Evolutionary conservation across 2,797 vertebrate genomes (phyloP).

Genomic region (Sebastes alutus): DNA sequence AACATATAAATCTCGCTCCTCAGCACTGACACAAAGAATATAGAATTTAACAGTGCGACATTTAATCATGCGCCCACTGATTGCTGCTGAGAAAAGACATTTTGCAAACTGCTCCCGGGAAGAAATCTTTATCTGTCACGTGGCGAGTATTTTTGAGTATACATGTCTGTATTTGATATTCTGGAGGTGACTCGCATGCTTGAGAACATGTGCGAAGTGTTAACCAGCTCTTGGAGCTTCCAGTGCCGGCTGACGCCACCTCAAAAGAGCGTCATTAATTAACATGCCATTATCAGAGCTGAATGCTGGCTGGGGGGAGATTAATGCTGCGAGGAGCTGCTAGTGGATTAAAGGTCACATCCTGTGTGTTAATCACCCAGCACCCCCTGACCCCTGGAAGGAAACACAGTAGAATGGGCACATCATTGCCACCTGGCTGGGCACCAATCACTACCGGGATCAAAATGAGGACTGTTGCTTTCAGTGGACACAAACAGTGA

Average conservation of each 20-base stretch:
- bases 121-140: background rate
- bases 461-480: slow-evolving; percentile 57
- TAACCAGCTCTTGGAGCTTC: slow-evolving; percentile 51
- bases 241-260: slow-evolving; percentile 31
- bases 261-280: slow-evolving; percentile 85
- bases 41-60: background rate
- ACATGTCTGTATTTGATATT: slow-evolving; percentile 26
- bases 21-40: background rate
- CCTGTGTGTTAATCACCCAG: slow-evolving; percentile 85
- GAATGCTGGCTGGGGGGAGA: slow-evolving; percentile 76
- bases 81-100: background rate
- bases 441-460: slow-evolving; percentile 75
- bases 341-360: slow-evolving; percentile 87
- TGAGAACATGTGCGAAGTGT: slow-evolving; percentile 55
- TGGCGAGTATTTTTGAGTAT: background rate
- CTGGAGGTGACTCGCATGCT: background rate
- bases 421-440: slow-evolving; percentile 86
- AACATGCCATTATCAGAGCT: slow-evolving; percentile 81
- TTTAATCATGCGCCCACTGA: slow-evolving; percentile 6
- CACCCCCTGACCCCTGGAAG: slow-evolving; percentile 84
- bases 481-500: slow-evolving; percentile 24
- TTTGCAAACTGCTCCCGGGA: background rate
- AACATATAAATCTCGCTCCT: slow-evolving; percentile 10
- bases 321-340: slow-evolving; percentile 83
- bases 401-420: slow-evolving; percentile 87